Evolutionary conservation across 2,888 invertebrate genomes (phyloP).

Genomic region (Tryphoninae sp.): DNA sequence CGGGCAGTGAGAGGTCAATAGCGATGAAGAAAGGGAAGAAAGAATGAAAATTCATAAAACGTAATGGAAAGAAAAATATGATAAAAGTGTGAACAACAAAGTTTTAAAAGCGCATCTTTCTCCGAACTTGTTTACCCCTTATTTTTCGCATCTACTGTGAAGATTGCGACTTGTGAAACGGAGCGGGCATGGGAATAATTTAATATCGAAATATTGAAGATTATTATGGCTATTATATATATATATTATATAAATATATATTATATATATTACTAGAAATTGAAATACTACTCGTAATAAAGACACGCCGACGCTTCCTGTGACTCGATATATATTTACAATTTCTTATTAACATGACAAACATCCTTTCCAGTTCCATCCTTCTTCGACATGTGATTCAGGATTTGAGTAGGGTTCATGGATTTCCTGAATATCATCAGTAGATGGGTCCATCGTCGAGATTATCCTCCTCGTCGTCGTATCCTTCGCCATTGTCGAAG

Average conservation of each 20-base stretch:
- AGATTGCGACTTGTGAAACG: constrained; percentile 26
- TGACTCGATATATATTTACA: constrained; percentile 51
- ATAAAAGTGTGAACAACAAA: constrained; percentile 29
- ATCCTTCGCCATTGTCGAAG: constrained; percentile 93
- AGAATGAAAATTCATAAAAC: constrained; percentile 34
- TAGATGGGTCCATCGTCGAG: constrained; percentile 92
- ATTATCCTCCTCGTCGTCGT: constrained; percentile 93
- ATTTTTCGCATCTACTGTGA: constrained; percentile 17
- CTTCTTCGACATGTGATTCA: neutral
- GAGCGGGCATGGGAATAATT: constrained; percentile 60
- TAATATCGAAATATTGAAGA: constrained; percentile 76
- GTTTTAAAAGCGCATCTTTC: constrained; percentile 31
- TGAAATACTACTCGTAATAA: constrained; percentile 80
- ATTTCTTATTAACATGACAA: neutral
- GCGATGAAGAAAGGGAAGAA: constrained; percentile 38
- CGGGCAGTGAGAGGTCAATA: constrained; percentile 53
- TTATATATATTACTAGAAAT: constrained; percentile 80
- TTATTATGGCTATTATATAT: constrained; percentile 78
- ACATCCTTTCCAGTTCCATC: neutral
- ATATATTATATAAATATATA: constrained; percentile 75
- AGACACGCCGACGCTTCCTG: constrained; percentile 80
- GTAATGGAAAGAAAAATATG: constrained; percentile 19
- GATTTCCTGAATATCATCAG: constrained; percentile 76
- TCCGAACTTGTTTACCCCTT: neutral
- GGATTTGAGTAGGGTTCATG: neutral